A percentile compares a stretch with the other conserved stretches of the same genome.
Evolutionary conservation across 2,888 invertebrate species (phyloP).

Genomic region (Xestia c-nigrum): DNA sequence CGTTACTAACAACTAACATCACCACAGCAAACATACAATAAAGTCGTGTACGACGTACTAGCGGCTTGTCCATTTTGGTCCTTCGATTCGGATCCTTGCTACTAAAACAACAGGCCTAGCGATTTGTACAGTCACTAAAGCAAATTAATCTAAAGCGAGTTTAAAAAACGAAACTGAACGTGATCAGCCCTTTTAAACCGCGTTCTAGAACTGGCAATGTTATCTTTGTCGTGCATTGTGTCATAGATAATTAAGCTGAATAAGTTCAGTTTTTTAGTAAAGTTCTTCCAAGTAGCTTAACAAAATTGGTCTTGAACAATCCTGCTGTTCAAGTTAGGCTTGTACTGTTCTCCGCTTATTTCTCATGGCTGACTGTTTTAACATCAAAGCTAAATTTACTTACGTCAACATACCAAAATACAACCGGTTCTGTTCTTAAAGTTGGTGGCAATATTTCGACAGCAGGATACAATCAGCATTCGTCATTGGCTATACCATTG

Average conservation of each 20-base stretch:
- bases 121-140: background rate
- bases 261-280: background rate
- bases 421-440: conserved; percentile 1
- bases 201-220: background rate
- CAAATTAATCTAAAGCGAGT: too few relatives aligned
- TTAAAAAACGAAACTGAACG: background rate
- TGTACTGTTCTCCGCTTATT: background rate
- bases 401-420: background rate
- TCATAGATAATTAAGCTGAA: background rate
- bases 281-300: background rate
- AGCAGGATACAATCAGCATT: conserved; percentile 27
- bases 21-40: too few relatives aligned
- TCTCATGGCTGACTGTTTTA: background rate
- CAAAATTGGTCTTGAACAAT: background rate
- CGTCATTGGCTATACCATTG: background rate
- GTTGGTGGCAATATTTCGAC: conserved; percentile 16
- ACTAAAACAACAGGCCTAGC: background rate
- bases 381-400: background rate
- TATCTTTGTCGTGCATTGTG: background rate
- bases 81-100: too few relatives aligned
- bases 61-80: too few relatives aligned
- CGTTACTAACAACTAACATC: background rate
- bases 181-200: background rate
- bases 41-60: too few relatives aligned
- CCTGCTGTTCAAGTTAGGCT: background rate